Evolutionary conservation across 2,113 vertebrate species (phyloP), one percentile per base, ranked within the genome.

Genomic region (Hippolais icterina): DNA sequence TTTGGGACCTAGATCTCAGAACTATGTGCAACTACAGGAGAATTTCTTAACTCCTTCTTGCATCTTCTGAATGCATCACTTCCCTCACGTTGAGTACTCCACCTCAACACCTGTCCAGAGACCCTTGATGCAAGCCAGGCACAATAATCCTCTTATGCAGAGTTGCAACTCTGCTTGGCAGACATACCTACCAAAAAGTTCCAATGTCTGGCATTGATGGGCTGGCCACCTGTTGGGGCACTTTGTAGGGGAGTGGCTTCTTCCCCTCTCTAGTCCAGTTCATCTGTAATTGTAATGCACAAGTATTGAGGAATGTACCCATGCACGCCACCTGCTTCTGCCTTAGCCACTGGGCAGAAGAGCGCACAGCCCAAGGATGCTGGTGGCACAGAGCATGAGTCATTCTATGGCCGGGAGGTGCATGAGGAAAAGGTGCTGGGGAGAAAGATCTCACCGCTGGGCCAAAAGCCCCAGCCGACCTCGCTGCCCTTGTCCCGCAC

Each of bases 391-490:
- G 20, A 65, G 11, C 12, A 6, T 6, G 47, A 24, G 13, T 5
- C 5, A 23, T 11, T 2, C 1, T 3, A 15, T 12, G 35, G 33
- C 12, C 50, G 1, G 10, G 31, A 87, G n/a, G 16, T 29, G 35
- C 44, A 35, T 21, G 37, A 44, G 42, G 24, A 53, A 50, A n/a
- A 50, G 71, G 12, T 20, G 11, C 11, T 29, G 28, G 11, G 31
- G 6, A 54, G n/a, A 64, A 69, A 37, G 20, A 19, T 31, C 22
- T 41, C 47, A 15, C 12, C 1, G 10, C 12, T 31, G 52, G 39
- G 19, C 41, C 31, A 22, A 47, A 83, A 44, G 25, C 42, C 15
- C 23, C 14, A 21, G 29, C 39, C 10, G 5, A 16, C 21, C 56
- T 41, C 7, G 3, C 60, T 18, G 52, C 12, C 1, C 52, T 63